Conservation (phyloP, 2,888 invertebrate genomes). For the Tenthredo notha region DNA sequence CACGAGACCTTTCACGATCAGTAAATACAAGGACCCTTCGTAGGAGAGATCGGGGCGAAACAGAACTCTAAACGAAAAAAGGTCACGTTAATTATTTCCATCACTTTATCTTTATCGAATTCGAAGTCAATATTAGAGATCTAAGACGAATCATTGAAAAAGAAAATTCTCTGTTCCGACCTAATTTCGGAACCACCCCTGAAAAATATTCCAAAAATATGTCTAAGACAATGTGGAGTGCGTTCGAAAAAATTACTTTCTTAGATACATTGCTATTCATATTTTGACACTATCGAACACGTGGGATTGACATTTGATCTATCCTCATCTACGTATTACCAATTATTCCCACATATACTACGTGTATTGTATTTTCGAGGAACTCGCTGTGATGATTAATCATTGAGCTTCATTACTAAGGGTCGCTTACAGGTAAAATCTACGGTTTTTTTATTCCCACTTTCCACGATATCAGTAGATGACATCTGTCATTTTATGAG, state of each 20-base stretch:
- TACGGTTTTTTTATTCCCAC: background rate
- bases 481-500: slow-evolving; percentile 14
- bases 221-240: too few relatives aligned
- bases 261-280: background rate
- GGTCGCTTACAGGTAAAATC: background rate
- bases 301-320: slow-evolving; percentile 3
- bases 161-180: too few relatives aligned
- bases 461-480: background rate
- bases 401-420: background rate
- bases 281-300: background rate
- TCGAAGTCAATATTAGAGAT: too few relatives aligned
- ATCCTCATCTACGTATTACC: background rate
- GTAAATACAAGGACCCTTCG: too few relatives aligned
- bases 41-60: too few relatives aligned
- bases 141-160: too few relatives aligned
- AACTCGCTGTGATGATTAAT: background rate
- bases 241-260: too few relatives aligned
- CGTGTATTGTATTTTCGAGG: background rate
- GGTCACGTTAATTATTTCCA: too few relatives aligned
- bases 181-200: too few relatives aligned
- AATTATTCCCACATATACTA: background rate
- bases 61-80: too few relatives aligned
- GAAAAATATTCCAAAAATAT: too few relatives aligned
- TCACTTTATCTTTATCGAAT: too few relatives aligned
- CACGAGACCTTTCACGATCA: background rate